phyloP scores from a whole-genome alignment of 92 coral and sea anemone species.

The Phenganax subtilis region DNA sequence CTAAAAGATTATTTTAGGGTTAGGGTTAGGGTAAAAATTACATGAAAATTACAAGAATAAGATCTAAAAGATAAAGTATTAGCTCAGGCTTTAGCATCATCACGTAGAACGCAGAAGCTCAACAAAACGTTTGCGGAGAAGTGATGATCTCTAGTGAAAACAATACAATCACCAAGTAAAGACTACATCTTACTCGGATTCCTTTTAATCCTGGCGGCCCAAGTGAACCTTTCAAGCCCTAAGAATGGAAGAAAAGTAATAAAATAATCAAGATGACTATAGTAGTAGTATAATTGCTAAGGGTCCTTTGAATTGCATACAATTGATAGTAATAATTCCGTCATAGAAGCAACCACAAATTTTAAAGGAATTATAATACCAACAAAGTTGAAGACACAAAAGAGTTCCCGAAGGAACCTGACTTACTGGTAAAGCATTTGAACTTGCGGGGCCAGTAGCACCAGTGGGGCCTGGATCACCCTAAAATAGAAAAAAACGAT shows the following conservation, averaged over 20 bases:
- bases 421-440: background rate
- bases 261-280: background rate
- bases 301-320: too few relatives aligned
- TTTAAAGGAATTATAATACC: too few relatives aligned
- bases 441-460: background rate
- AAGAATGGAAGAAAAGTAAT: background rate
- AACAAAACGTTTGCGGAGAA: too few relatives aligned
- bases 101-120: too few relatives aligned
- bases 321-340: too few relatives aligned
- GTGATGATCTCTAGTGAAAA: too few relatives aligned
- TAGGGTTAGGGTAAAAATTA: background rate
- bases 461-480: slow-evolving; percentile 39
- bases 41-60: background rate
- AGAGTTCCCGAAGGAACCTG: background rate
- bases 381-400: too few relatives aligned
- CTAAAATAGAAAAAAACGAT: background rate
- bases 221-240: slow-evolving; percentile 21
- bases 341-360: too few relatives aligned
- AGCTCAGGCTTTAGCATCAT: too few relatives aligned
- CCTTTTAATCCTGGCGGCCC: slow-evolving; percentile 32
- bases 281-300: too few relatives aligned
- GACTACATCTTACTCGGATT: slow-evolving; percentile 16
- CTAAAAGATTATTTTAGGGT: background rate
- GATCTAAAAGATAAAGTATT: background rate
- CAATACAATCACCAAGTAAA: background rate